Evolutionary conservation across 2,888 invertebrate species (phyloP), one percentile per base, ranked within the genome.

Genomic region (Lasioglossum vierecki): DNA sequence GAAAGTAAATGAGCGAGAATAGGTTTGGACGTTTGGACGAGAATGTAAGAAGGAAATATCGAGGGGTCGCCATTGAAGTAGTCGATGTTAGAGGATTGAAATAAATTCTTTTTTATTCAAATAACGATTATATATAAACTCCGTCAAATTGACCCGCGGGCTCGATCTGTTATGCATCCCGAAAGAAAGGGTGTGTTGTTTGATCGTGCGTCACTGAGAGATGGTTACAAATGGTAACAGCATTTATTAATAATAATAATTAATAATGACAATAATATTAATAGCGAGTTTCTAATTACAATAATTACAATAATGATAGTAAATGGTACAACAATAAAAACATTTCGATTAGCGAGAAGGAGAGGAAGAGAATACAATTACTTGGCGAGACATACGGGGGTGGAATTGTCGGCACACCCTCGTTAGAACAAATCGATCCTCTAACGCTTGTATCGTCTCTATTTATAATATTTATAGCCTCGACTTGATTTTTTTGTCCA

Each of bases 151-250:
- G 73, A 68, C 22, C 39, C 30, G 35, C 49, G 15, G 72, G 72
- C 26, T 72, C 49, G 49, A 72, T 72, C 72, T 26, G 30, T 22
- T 49, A 35, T 26, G 26, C 26, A 18, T 57, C 57, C 57, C 49
- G 73, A 78, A 73, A 18, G 76, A 60, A 22, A 60, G 75, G 78
- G 73, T 26, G 15, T 30, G 26, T 68, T 22, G 41, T 85, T 44
- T 53, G 53, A 68, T 46, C 35, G 68, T 86, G 26, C 39, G 22
- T 60, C 68, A 78, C 72, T 72, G 79, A 82, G 63, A 79, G 44
- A 76, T 35, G 71, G 11, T 89, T 94, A 95, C 94, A 95, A 95
- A 95, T 95, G 90, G 94, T 95, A 95, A 95, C 95, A 95, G 95
- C 94, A 90, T 95, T 95, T 95, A 95, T 95, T 95, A 88, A 92